Conservation (phyloP, 53 echinoderm and acorn worm genomes). For the Pentamera pediparva region DNA sequence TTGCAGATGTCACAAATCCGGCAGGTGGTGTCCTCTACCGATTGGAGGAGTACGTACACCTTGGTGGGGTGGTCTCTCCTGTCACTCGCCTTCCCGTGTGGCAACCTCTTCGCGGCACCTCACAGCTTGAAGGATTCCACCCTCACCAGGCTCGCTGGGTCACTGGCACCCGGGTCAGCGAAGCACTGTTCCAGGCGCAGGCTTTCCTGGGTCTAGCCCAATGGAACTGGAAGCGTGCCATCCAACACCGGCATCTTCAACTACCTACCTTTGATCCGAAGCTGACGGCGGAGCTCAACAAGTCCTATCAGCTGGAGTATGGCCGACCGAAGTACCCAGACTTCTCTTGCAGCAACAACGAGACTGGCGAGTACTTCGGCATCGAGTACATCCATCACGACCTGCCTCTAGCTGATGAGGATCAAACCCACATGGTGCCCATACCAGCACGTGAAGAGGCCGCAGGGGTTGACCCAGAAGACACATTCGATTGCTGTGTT, state of each 20-base stretch:
- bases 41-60: constrained; percentile 11
- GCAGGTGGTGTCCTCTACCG: constrained; percentile 31
- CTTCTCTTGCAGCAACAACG: constrained; percentile 22
- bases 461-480: background rate
- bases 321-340: constrained; percentile 28
- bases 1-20: background rate
- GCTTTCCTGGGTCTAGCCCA: background rate
- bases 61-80: constrained; percentile 7
- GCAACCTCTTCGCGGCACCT: constrained; percentile 27
- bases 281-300: constrained; percentile 10
- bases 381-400: constrained; percentile 16
- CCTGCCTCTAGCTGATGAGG: background rate
- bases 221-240: constrained; percentile 11
- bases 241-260: background rate
- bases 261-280: constrained; percentile 25
- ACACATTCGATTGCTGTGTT: background rate
- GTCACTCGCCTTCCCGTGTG: constrained; percentile 13
- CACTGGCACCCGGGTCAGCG: constrained; percentile 33
- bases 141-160: constrained; percentile 41
- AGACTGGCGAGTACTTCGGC: constrained; percentile 27
- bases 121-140: constrained; percentile 34
- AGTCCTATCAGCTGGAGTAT: background rate
- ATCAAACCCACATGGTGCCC: constrained; percentile 3
- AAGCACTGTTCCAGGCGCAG: constrained; percentile 23
- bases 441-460: background rate